These are phyloP conservation scores for Lethocerus indicus DNA, from an alignment of 1,140 invertebrate genomes.

Conservation along the genomic window DNA sequence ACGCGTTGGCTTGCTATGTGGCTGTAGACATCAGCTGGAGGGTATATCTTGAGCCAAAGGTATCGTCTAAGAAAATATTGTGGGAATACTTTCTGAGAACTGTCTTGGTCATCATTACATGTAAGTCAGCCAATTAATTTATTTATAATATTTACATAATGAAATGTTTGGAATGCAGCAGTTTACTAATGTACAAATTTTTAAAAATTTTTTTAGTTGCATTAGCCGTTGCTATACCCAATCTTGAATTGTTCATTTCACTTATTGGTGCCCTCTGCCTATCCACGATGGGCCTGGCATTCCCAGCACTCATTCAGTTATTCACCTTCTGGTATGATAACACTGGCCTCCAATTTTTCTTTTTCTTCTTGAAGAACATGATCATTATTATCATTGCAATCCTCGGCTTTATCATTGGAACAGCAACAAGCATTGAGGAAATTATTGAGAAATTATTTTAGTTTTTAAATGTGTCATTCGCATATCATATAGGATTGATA, in stretches of 20 bases:
- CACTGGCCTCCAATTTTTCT: conserved; percentile 22
- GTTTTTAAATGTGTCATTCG: too few species aligned
- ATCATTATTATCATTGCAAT: conserved; percentile 35
- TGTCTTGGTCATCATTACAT: conserved; percentile 48
- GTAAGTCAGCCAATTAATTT: conserved; percentile 36
- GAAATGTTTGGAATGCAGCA: neutral
- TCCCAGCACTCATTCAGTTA: conserved; percentile 66
- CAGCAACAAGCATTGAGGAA: conserved; percentile 41
- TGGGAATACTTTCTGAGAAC: conserved; percentile 52
- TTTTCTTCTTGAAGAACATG: conserved; percentile 40
- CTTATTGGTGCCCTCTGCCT: conserved; percentile 72
- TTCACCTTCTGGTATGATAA: conserved; percentile 42
- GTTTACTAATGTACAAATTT: neutral
- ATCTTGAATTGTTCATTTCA: conserved; percentile 70
- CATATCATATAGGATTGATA: too few species aligned
- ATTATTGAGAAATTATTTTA: conserved; percentile 31
- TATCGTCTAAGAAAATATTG: conserved; percentile 25
- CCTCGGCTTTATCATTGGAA: conserved; percentile 50
- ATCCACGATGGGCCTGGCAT: conserved; percentile 60
- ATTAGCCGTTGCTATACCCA: conserved; percentile 57
- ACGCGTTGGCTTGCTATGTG: conserved; percentile 76
- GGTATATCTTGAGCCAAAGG: conserved; percentile 30
- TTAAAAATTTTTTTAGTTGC: conserved; percentile 38
- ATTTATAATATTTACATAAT: neutral
- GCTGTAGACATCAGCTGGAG: conserved; percentile 79